Conservation (phyloP, 2,888 invertebrate genomes). For the Parnassius apollo region DNA sequence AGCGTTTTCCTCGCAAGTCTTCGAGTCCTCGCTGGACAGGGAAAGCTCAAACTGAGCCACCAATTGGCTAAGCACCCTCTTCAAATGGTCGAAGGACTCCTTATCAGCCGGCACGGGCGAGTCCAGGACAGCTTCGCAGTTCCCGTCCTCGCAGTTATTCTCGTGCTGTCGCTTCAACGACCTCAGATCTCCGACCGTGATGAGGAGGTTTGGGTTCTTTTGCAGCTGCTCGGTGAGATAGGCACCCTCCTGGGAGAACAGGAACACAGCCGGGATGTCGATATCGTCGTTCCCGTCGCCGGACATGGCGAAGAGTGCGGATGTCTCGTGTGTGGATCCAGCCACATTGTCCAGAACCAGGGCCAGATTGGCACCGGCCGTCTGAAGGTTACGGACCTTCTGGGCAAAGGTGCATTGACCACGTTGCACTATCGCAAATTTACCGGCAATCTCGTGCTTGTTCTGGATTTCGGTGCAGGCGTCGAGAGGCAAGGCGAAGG, state of each 20-base stretch:
- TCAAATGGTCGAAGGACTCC: conserved; percentile 65
- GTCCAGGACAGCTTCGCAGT: conserved; percentile 47
- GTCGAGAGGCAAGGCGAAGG: conserved; percentile 85
- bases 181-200: conserved; percentile 77
- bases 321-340: conserved; percentile 86
- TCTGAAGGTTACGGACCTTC: conserved; percentile 92
- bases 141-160: conserved; percentile 45
- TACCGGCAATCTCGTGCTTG: conserved; percentile 81
- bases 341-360: conserved; percentile 92
- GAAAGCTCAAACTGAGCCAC: conserved; percentile 66
- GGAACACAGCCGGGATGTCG: conserved; percentile 93
- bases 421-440: conserved; percentile 92
- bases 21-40: conserved; percentile 48
- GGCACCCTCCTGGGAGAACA: conserved; percentile 89
- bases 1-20: conserved; percentile 16
- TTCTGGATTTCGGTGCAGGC: conserved; percentile 83
- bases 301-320: conserved; percentile 97
- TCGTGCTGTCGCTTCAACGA: conserved; percentile 55
- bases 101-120: conserved; percentile 43
- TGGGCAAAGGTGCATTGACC: conserved; percentile 98
- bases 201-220: conserved; percentile 76
- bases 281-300: conserved; percentile 95
- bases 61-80: conserved; percentile 66
- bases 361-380: conserved; percentile 90
- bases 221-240: conserved; percentile 83